Evolutionary conservation across 2,888 invertebrate species (phyloP), one percentile per base, ranked within the genome.

Genomic region (Schizaphis graminum): DNA sequence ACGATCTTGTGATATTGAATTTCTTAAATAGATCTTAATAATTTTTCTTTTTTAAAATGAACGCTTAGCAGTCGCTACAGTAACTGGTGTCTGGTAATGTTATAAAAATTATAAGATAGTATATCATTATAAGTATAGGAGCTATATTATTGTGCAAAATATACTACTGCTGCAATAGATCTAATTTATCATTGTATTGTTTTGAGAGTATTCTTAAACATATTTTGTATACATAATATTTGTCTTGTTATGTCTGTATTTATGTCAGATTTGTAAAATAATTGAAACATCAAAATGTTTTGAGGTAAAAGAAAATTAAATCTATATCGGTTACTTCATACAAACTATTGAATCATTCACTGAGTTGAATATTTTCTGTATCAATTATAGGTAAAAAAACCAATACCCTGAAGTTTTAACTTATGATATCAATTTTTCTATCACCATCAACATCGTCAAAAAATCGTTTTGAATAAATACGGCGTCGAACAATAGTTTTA

Each of bases 141-240:
- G 84, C 41, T 41, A 84, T 41, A 84, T 84, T 8, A 84, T 84
- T 84, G 84, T 84, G 41, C 41, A 84, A 84, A 84, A 84, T 84
- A 84, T 41, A 84, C 41, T 84, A n/a, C n/a, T n/a, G n/a, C n/a
- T n/a, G 84, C 84, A 84, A 87, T 87, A 49, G 35, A 26, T 87
- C n/a, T 87, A 21, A 3, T 21, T 21, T 87, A 87, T 87, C 87
- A 87, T 53, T n/a, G 10, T 87, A 53, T 87, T 35, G 87, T 53
- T 87, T 87, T 87, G 21, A 87, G 53, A 87, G 49, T 87, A 87
- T 53, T n/a, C 5, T 87, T 53, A 35, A 53, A 87, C 87, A 53
- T 87, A 87, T n/a, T 53, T 87, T 84, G n/a, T 53, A 87, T 53
- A 24, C 87, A 87, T 87, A 87, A 49, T 53, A 87, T 87, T n/a